phyloP scores from a whole-genome alignment of 2,888 invertebrate species.

The Erebia epiphron region DNA sequence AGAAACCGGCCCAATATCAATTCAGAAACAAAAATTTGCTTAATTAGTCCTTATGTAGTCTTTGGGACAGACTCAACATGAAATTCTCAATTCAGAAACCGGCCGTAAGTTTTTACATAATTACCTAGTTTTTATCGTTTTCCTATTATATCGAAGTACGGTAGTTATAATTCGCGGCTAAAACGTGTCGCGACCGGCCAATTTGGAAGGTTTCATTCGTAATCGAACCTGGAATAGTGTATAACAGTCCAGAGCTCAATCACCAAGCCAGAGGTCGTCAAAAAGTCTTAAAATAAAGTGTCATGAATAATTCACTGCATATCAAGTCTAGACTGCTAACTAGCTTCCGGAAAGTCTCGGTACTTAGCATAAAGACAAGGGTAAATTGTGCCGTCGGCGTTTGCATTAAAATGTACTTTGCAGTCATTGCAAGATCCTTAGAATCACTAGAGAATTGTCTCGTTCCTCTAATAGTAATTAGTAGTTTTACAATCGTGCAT shows the following conservation, averaged over 20 bases:
- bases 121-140: no score
- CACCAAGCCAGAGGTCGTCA: not conserved
- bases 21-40: no score
- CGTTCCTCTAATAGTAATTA: not conserved
- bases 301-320: not conserved
- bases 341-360: not conserved
- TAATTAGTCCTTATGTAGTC: no score
- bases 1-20: no score
- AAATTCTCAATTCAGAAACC: no score
- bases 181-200: no score
- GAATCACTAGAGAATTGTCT: not conserved
- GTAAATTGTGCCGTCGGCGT: not conserved
- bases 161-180: no score
- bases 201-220: no score
- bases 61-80: no score
- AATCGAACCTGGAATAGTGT: not conserved
- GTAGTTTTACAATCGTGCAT: no score
- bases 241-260: not conserved
- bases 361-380: not conserved
- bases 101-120: no score
- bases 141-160: no score
- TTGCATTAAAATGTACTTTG: not conserved
- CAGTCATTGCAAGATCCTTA: not conserved
- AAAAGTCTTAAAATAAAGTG: not conserved
- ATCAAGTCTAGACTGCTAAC: not conserved